Base-by-base conservation (phyloP, 2,888 invertebrate genomes). In the Stenotaenia linearis region DNA sequence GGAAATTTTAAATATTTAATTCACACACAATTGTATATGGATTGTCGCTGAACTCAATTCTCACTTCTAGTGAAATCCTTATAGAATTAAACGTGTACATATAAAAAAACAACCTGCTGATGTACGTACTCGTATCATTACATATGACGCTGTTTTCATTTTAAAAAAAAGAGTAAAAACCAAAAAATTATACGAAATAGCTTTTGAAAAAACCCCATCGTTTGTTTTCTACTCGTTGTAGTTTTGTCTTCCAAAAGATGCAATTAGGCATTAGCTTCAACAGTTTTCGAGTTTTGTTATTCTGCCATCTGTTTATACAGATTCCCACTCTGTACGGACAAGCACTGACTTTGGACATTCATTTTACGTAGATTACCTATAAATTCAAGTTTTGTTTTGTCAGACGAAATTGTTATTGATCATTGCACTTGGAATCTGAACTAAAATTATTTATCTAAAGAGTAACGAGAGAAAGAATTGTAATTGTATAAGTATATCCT, bases 181-280 rank as follows among this genome's bases (percentile, higher is more conserved):
- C 45, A 32, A 32, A 45, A 15, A 50, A 50, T 69, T 28, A 69
- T 69, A 69, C 69, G 69, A 69, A 69, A 25, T 69, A 69, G 69
- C 69, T 69, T 69, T 28, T n/a, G n/a, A n/a, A 28, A 69, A 69
- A 69, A 69, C 25, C 69, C 69, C 69, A 69, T 69, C 69, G 28
- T 69, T 69, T 69, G 69, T 69, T 69, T 69, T 69, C 25, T 69
- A 69, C 69, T 69, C 28, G 69, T 69, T 23, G 69, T 69, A 69
- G 69, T 69, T 69, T 61, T 69, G 69, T 69, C 69, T 69, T 69
- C 69, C 69, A 69, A 69, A 61, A 69, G 28, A 28, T 69, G 69
- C 69, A 69, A 28, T 4, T 69, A 69, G 69, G 69, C 69, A 50
- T 25, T 69, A 69, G 69, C 69, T 69, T 69, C 69, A 69, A 69